These are phyloP conservation scores for Hozukius guyotensis DNA, from an alignment of 2,797 vertebrate genomes.

Conservation along the genomic window DNA sequence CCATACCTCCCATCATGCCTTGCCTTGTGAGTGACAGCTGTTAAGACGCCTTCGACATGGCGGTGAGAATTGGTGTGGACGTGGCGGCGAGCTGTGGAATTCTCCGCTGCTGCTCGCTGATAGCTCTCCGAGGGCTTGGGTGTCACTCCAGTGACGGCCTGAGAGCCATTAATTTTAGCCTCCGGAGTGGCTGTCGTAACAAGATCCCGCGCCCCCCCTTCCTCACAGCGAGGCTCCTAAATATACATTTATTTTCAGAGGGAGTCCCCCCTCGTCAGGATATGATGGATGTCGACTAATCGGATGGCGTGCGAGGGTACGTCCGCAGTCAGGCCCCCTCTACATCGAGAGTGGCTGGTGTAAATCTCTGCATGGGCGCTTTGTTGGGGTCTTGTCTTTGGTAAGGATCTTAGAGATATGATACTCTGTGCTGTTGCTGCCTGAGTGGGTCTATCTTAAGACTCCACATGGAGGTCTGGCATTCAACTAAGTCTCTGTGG, in stretches of 20 bases:
- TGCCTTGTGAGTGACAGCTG: constrained; percentile 76
- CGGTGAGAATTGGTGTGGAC: constrained; percentile 78
- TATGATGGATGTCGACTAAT: constrained; percentile 82
- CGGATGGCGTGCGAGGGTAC: constrained; percentile 71
- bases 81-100: constrained; percentile 75
- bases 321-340: constrained; percentile 61
- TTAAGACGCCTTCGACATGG: constrained; percentile 65
- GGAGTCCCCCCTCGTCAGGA: constrained; percentile 80
- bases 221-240: constrained; percentile 71
- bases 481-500: constrained; percentile 79
- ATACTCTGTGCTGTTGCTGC: constrained; percentile 78
- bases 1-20: constrained; percentile 64
- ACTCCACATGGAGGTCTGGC: constrained; percentile 83
- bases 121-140: constrained; percentile 76
- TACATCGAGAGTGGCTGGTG: constrained; percentile 55
- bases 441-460: constrained; percentile 82
- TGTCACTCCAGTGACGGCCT: constrained; percentile 79
- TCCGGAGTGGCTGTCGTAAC: constrained; percentile 81
- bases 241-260: constrained; percentile 81
- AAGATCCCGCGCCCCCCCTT: constrained; percentile 66
- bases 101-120: constrained; percentile 75
- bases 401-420: constrained; percentile 80
- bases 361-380: constrained; percentile 70
- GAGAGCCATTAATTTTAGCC: constrained; percentile 87
- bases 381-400: constrained; percentile 77